Evolutionary conservation across 2,797 vertebrate species (phyloP), one percentile per base, ranked within the genome.

Genomic region (Myotis findleyi): DNA sequence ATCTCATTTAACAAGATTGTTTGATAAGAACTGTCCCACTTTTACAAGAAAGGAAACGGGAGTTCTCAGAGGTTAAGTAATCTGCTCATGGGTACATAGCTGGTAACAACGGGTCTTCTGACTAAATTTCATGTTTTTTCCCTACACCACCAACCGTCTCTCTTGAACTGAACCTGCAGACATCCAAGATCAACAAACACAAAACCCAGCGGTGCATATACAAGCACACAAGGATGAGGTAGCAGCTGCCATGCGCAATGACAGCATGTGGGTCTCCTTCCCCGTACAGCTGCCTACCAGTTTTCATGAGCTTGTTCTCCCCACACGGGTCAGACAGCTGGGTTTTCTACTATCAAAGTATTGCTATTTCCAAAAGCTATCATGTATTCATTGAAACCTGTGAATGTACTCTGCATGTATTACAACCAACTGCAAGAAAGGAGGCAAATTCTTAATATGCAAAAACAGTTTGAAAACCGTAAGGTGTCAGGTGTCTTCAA

Each of bases 151-250:
- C 87, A 86, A 86, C 18, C 41, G 0, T 33, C 38, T 87, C 79
- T 91, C 75, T 86, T 47, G 23, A 93, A 57, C 6, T 53, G 49
- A 14, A 92, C 7, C 55, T 76, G 68, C 2, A 92, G 16, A 38
- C 41, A 93, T 62, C 80, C 81, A 92, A 85, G 30, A 77, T 69
- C 77, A 85, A 16, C 25, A 93, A 86, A 69, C 51, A 93, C 36
- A 93, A 92, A 93, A 44, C 13, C 5, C 62, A 71, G 0, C 38
- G 57, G 30, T 33, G 91, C 21, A 82, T 16, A 83, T 51, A 23
- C 5, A 62, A 95, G 23, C 44, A 38, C 23, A 88, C 36, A 77
- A 75, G 66, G 33, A 82, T 77, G 72, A 89, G 20, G 62, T 0
- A n/a, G 53, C 25, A 92, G 38, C n/a, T 80, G 51, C 59, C 83